Evolutionary conservation across 2,888 invertebrate genomes (phyloP).

Genomic region (Aphelenchoides bicaudatus): DNA sequence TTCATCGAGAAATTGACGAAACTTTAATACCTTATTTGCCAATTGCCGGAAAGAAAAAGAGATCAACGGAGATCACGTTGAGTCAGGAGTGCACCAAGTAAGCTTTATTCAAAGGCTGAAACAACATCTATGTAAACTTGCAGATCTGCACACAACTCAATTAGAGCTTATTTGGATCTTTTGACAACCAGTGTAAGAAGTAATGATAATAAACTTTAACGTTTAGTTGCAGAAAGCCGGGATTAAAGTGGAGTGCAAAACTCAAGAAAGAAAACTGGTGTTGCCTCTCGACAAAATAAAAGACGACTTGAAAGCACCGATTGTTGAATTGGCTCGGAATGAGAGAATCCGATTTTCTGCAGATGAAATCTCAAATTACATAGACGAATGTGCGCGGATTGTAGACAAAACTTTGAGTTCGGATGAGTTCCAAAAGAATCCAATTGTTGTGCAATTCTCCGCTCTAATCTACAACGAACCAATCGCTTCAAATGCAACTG

Average conservation of each 20-base stretch:
- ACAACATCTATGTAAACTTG: no score
- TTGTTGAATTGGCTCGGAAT: conserved; percentile 22
- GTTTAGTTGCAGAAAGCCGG: conserved; percentile 7
- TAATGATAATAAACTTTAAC: background rate
- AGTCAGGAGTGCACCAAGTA: conserved; percentile 38
- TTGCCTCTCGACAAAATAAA: conserved; percentile 31
- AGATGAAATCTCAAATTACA: conserved; percentile 28
- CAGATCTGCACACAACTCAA: conserved; percentile 30
- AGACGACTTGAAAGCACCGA: conserved; percentile 38
- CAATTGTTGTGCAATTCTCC: conserved; percentile 21
- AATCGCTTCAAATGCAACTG: conserved; percentile 27
- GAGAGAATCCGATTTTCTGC: conserved; percentile 26
- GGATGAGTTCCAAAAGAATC: conserved; percentile 31
- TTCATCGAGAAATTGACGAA: conserved; percentile 22
- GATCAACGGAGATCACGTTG: conserved; percentile 32
- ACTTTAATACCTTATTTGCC: conserved; percentile 25
- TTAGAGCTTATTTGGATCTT: conserved; percentile 29
- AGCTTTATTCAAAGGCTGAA: no score
- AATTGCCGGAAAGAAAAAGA: conserved; percentile 22
- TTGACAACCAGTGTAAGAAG: conserved; percentile 18
- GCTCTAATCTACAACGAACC: conserved; percentile 28
- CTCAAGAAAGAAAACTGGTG: conserved; percentile 27
- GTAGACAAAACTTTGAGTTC: conserved; percentile 24
- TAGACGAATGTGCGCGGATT: conserved; percentile 20
- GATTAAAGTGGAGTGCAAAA: conserved; percentile 32